Conservation (phyloP, 2,888 invertebrate genomes). For the Smittia sp. region DNA sequence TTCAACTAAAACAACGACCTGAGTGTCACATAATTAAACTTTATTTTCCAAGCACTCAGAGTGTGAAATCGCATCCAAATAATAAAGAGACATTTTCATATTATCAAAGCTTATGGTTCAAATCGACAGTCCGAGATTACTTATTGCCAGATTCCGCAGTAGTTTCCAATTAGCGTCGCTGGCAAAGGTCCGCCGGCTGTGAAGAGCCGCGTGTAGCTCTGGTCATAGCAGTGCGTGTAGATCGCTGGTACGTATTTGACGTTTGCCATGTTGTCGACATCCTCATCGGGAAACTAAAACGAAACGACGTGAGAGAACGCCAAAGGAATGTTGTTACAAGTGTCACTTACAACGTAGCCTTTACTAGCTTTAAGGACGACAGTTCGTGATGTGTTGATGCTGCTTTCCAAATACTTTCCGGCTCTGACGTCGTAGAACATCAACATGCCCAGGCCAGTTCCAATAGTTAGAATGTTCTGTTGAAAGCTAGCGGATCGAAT, state of each 20-base stretch:
- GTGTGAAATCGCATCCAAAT: too few species aligned
- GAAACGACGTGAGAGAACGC: too few species aligned
- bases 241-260: constrained; percentile 90
- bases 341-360: constrained; percentile 78
- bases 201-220: constrained; percentile 86
- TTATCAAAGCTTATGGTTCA: too few species aligned
- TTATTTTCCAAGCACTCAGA: too few species aligned
- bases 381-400: constrained; percentile 82
- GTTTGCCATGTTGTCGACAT: constrained; percentile 77
- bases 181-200: constrained; percentile 94
- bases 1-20: too few species aligned
- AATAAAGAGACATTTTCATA: too few species aligned
- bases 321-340: too few species aligned
- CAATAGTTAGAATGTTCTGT: constrained; percentile 86
- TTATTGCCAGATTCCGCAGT: constrained; percentile 92
- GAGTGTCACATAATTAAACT: too few species aligned
- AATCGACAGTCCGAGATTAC: too few species aligned
- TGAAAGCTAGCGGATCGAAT: constrained; percentile 89
- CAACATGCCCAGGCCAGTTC: constrained; percentile 86
- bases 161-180: constrained; percentile 87
- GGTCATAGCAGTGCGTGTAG: constrained; percentile 95
- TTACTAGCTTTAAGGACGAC: constrained; percentile 83
- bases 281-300: constrained; percentile 80
- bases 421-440: constrained; percentile 93
- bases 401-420: constrained; percentile 86